phyloP scores from a whole-genome alignment of 2,888 invertebrate genomes.

The Ormyrus rosae region DNA sequence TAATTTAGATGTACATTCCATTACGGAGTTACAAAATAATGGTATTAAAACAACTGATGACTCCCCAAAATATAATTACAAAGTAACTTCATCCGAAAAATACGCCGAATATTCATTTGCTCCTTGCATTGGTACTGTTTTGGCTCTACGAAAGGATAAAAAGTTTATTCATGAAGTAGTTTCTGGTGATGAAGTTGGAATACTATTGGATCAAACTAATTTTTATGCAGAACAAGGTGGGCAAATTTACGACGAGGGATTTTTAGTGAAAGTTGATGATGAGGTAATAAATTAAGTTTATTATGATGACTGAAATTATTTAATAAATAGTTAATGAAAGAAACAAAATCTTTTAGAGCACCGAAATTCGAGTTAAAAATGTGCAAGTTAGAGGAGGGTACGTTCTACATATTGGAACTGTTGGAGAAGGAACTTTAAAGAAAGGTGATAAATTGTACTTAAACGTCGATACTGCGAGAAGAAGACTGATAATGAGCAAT shows the following conservation, averaged over 20 bases:
- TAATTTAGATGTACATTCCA: conserved; percentile 95
- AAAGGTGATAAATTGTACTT: conserved; percentile 91
- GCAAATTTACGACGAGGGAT: conserved; percentile 98
- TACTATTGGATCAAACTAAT: conserved; percentile 92
- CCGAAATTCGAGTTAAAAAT: conserved; percentile 94
- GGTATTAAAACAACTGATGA: conserved; percentile 91
- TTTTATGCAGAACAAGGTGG: conserved; percentile 99
- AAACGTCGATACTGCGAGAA: conserved; percentile 88
- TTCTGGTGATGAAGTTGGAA: conserved; percentile 92
- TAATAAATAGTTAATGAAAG: background rate
- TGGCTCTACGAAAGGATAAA: conserved; percentile 88
- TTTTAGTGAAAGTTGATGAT: conserved; percentile 87
- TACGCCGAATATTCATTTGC: conserved; percentile 87
- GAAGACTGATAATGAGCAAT: conserved; percentile 97
- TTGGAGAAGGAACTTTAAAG: conserved; percentile 86
- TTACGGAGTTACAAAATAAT: conserved; percentile 90
- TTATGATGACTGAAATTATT: background rate
- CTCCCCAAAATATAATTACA: conserved; percentile 93
- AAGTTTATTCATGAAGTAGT: conserved; percentile 89
- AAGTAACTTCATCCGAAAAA: conserved; percentile 79
- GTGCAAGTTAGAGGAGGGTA: conserved; percentile 98
- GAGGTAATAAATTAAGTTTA: conserved; percentile 77
- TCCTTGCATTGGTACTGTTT: conserved; percentile 84
- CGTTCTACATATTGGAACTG: conserved; percentile 93
- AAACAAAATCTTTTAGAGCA: conserved; percentile 76